Base-by-base conservation (phyloP, 1,140 invertebrate genomes). In the Scaptomyza montana region DNA sequence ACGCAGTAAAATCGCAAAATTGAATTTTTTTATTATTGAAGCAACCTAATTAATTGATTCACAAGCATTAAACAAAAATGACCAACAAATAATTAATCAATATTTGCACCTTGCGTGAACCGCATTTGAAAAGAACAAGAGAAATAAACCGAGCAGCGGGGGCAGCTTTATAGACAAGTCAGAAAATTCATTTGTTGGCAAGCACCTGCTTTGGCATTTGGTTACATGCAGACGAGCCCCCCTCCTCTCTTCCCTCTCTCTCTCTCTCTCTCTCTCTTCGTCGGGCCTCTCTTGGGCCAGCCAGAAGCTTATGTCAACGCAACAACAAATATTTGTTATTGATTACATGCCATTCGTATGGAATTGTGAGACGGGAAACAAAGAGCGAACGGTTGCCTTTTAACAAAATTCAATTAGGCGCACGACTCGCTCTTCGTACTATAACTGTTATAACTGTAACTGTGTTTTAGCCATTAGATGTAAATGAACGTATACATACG, bases 281-380 rank as follows among this genome's bases (percentile, higher is more conserved):
- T 25, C 21, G 21, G 2, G 21, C 3, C 21, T 9, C 16, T 21
- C 41, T 30, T 25, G 21, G 21, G 21, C 21, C 13, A 46, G 63
- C 63, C 53, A 55, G 1, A 39, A 56, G 64, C 68, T 59, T 80
- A 86, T 80, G 81, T 86, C 80, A 86, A 71, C 68, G 54, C 77
- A 62, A 62, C 62, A 66, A 62, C 76, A 78, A 80, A 76, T 74
- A 65, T 80, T 80, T 85, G 86, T 85, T 85, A 85, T 85, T 85
- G 80, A 85, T 85, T 85, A 77, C 77, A 85, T 80, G 81, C 77
- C 65, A 80, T 77, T 85, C 70, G 62, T 85, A 85, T 80, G 54
- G 72, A 79, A 70, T 50, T 68, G 39, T 36, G 13, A 39, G 79
- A 10, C 19, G 45, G 45, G 36, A 55, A 33, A 63, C 63, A 65